Evolutionary conservation across 2,888 invertebrate species (phyloP), one percentile per base, ranked within the genome.

Genomic region (Scrobipalpa atriplicella): DNA sequence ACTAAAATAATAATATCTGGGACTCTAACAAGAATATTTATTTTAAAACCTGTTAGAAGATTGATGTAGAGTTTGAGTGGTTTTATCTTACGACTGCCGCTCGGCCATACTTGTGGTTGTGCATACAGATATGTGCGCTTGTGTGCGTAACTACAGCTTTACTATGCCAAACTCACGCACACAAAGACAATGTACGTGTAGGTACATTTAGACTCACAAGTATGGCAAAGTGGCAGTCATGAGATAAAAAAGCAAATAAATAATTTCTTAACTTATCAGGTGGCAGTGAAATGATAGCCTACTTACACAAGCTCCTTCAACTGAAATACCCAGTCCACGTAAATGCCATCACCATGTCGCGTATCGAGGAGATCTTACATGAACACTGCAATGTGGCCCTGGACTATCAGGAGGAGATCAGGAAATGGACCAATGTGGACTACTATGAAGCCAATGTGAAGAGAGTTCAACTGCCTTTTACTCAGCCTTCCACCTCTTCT

Each of bases 301-400:
- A 97, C 82, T 93, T 99, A 82, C 97, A 98, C 84, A 94, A 97
- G 69, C 93, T 98, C 62, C 93, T 99, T 51, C 98, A 99, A 87
- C 93, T 99, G 51, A 98, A 98, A 83, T 98, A 98, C 86, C 98
- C 99, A 0, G 97, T 96, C 0, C 98, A 98, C 87, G 94, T 97
- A 0, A 96, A 96, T 81, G 96, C 97, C 0, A 96, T 99, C 70
- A 97, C 98, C 0, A 94, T 97, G 73, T 97, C 96, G 67, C 94
- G 98, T 69, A 96, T 96, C 51, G 98, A 99, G 93, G 97, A 98
- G 82, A 90, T 99, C 39, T 90, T 98, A 1, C 96, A 97, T 69
- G 95, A 96, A 60, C 96, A 98, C 80, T 96, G 97, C 72, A 94
- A 94, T 61, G 93, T 98, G 68, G 96, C 98, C 0, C 82, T 94